Conservation (phyloP, 2,113 vertebrate species). For the Macquaria australasica region DNA sequence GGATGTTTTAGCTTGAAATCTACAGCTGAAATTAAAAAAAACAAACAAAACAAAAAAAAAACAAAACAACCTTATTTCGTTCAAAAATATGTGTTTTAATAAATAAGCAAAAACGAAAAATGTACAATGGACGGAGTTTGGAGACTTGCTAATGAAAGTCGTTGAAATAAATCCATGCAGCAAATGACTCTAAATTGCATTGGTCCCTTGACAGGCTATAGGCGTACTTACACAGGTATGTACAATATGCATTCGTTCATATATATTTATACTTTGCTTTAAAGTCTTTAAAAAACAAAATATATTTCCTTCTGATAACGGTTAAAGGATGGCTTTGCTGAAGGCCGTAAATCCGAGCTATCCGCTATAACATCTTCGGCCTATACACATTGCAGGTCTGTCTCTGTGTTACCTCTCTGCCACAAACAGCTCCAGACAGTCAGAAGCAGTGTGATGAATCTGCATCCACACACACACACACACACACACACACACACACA, state of each 20-base stretch:
- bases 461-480: slow-evolving; percentile 47
- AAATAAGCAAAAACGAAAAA: slow-evolving; percentile 92
- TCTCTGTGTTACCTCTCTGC: neutral
- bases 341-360: slow-evolving; percentile 55
- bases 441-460: slow-evolving; percentile 43
- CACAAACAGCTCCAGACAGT: slow-evolving; percentile 45
- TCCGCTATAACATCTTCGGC: slow-evolving; percentile 13
- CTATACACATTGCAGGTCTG: slow-evolving; percentile 17
- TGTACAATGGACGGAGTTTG: slow-evolving; percentile 88
- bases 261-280: slow-evolving; percentile 73
- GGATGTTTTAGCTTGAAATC: neutral
- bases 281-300: slow-evolving; percentile 72
- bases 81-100: slow-evolving; percentile 94
- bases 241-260: slow-evolving; percentile 80
- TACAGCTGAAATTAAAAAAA: neutral
- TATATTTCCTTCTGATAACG: slow-evolving; percentile 50
- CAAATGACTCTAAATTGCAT: slow-evolving; percentile 81
- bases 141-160: slow-evolving; percentile 72
- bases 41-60: neutral
- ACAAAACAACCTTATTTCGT: slow-evolving; percentile 70
- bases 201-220: slow-evolving; percentile 81
- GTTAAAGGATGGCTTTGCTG: slow-evolving; percentile 63
- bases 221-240: slow-evolving; percentile 76
- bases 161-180: slow-evolving; percentile 80
- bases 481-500: slow-evolving; percentile 20